These are phyloP conservation scores for Tympanoctomys barrerae DNA, from an alignment of 2,797 vertebrate species.

Conservation along the genomic window DNA sequence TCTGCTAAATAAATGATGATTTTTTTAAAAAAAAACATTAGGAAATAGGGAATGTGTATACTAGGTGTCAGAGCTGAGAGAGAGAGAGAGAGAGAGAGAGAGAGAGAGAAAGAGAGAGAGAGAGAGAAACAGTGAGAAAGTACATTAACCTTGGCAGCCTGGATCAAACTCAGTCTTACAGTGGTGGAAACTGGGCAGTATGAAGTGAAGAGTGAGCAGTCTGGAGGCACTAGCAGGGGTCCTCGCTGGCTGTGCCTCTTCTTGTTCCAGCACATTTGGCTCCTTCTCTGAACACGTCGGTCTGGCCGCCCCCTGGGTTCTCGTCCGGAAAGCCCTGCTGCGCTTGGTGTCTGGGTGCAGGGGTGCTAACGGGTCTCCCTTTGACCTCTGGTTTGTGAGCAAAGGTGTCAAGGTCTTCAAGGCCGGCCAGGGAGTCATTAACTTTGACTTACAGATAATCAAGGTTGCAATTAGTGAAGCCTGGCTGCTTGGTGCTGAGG, in stretches of 20 bases:
- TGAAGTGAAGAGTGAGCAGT: not conserved
- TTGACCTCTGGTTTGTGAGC: slow-evolving; percentile 57
- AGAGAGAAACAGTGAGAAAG: not conserved
- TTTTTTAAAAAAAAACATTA: not conserved
- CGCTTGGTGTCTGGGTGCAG: slow-evolving; percentile 28
- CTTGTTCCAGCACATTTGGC: slow-evolving; percentile 46
- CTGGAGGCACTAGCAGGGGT: not conserved
- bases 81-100: no score
- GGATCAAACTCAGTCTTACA: slow-evolving; percentile 33
- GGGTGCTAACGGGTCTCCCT: not conserved
- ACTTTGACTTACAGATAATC: slow-evolving; percentile 48
- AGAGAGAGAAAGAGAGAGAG: not conserved
- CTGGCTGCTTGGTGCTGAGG: not conserved
- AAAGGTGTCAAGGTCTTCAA: slow-evolving; percentile 6
- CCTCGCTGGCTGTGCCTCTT: not conserved
- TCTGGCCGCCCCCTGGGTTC: not conserved
- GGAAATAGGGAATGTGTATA: not conserved
- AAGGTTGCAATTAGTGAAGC: slow-evolving; percentile 10
- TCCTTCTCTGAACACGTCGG: not conserved
- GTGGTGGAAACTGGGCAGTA: not conserved
- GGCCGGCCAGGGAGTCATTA: slow-evolving; percentile 8
- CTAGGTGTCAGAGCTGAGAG: not conserved
- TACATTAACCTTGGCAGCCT: not conserved
- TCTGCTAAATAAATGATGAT: slow-evolving; percentile 42
- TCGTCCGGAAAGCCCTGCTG: slow-evolving; percentile 52